phyloP scores from a whole-genome alignment of 2,888 invertebrate genomes.

The Lasioglossum leucozonium region DNA sequence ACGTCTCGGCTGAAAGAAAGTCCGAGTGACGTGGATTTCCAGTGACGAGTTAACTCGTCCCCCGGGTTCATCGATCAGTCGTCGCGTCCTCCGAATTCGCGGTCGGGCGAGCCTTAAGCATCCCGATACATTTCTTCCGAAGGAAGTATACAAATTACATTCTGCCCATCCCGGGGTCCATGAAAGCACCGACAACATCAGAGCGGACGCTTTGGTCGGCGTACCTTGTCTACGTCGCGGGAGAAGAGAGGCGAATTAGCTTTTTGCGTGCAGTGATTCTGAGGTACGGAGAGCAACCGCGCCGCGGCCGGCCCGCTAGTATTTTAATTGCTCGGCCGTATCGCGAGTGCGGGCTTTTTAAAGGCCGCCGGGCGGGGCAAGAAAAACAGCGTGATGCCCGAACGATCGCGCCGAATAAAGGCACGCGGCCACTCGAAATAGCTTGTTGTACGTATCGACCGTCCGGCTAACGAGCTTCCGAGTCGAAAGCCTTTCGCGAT shows the following conservation, averaged over 20 bases:
- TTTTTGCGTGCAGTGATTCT: slow-evolving; percentile 73
- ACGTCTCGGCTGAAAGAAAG: background rate
- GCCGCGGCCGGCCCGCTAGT: slow-evolving; percentile 56
- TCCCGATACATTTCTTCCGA: background rate
- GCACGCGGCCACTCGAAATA: slow-evolving; percentile 60
- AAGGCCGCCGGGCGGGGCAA: slow-evolving; percentile 34
- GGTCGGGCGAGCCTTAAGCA: background rate
- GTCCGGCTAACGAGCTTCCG: slow-evolving; percentile 44
- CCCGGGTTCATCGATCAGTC: background rate
- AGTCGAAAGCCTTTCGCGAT: slow-evolving; percentile 39
- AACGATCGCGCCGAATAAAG: slow-evolving; percentile 68
- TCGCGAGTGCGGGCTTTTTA: slow-evolving; percentile 59
- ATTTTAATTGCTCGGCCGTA: slow-evolving; percentile 72
- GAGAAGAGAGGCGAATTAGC: slow-evolving; percentile 69
- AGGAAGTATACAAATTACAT: slow-evolving; percentile 12
- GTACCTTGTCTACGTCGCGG: slow-evolving; percentile 2
- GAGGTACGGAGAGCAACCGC: slow-evolving; percentile 54
- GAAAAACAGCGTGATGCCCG: slow-evolving; percentile 51
- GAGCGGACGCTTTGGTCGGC: background rate
- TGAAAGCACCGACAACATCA: background rate
- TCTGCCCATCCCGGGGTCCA: background rate
- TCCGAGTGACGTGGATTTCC: background rate
- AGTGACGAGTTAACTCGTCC: background rate
- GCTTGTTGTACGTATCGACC: slow-evolving; percentile 33
- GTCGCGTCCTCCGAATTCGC: background rate